phyloP scores from a whole-genome alignment of 2,113 vertebrate species.

The Corythaixoides concolor region DNA sequence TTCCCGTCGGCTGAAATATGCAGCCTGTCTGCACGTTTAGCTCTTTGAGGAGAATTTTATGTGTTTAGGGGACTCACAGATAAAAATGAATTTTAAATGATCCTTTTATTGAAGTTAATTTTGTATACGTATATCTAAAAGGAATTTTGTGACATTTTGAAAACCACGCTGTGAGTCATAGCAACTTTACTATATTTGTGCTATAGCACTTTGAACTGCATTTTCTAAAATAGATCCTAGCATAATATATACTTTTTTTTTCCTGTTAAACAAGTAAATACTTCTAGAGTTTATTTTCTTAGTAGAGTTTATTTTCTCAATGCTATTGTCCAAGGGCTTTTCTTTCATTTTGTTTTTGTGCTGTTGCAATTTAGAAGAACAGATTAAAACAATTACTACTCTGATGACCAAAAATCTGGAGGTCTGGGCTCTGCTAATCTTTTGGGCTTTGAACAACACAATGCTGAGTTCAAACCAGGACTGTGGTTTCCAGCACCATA shows the following conservation, averaged over 20 bases:
- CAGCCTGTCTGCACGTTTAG: not conserved
- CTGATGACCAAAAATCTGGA: slow-evolving; percentile 25
- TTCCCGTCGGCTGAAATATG: not conserved
- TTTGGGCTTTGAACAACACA: slow-evolving; percentile 31
- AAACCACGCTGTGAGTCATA: not conserved
- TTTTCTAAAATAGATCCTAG: not conserved
- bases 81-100: not conserved
- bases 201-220: not conserved
- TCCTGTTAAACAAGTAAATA: not conserved
- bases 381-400: slow-evolving; percentile 34
- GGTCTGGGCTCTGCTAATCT: slow-evolving; percentile 25
- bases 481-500: slow-evolving; percentile 47
- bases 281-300: not conserved
- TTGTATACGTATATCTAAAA: not conserved
- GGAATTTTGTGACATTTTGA: not conserved
- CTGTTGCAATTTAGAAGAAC: slow-evolving; percentile 22
- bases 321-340: not conserved
- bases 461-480: slow-evolving; percentile 32
- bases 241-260: not conserved
- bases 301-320: not conserved
- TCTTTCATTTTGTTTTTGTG: slow-evolving; percentile 3
- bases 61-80: not conserved
- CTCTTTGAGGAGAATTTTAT: not conserved
- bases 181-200: not conserved
- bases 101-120: not conserved